Evolutionary conservation across 2,888 invertebrate species (phyloP).

Genomic region (Sphecodes monilicornis): DNA sequence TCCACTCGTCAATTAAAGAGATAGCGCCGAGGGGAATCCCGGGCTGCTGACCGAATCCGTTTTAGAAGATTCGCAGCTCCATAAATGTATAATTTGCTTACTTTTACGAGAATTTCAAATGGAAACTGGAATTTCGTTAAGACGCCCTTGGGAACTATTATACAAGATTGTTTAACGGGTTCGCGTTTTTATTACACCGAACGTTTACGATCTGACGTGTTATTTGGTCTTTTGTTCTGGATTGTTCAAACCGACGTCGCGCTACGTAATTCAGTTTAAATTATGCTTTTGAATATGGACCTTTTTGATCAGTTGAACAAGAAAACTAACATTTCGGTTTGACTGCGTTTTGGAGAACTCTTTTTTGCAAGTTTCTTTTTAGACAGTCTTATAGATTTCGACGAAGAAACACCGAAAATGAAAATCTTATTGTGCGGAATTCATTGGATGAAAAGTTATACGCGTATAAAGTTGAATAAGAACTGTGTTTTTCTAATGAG

Average conservation of each 20-base stretch:
- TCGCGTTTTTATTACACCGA: neutral
- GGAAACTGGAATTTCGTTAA: neutral
- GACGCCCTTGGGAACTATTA: neutral
- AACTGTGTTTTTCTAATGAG: too few relatives aligned
- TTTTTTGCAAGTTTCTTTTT: too few relatives aligned
- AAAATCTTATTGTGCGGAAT: too few relatives aligned
- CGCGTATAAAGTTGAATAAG: too few relatives aligned
- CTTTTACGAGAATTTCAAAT: neutral
- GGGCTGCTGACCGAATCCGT: neutral
- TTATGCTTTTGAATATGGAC: too few relatives aligned
- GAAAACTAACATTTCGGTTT: too few relatives aligned
- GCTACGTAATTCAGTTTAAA: too few relatives aligned
- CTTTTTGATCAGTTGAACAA: too few relatives aligned
- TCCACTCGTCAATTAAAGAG: neutral
- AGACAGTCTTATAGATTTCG: too few relatives aligned
- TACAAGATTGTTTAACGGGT: neutral
- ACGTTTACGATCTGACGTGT: neutral
- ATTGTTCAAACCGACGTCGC: neutral
- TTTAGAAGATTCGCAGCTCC: conserved; percentile 9
- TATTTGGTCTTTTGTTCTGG: neutral
- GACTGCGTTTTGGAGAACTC: too few relatives aligned
- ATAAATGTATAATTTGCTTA: conserved; percentile 13
- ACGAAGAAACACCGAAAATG: too few relatives aligned
- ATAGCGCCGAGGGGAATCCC: neutral
- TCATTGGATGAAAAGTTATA: too few relatives aligned